Base-by-base conservation (phyloP, 2,888 invertebrate genomes). In the Drosophila affinis region DNA sequence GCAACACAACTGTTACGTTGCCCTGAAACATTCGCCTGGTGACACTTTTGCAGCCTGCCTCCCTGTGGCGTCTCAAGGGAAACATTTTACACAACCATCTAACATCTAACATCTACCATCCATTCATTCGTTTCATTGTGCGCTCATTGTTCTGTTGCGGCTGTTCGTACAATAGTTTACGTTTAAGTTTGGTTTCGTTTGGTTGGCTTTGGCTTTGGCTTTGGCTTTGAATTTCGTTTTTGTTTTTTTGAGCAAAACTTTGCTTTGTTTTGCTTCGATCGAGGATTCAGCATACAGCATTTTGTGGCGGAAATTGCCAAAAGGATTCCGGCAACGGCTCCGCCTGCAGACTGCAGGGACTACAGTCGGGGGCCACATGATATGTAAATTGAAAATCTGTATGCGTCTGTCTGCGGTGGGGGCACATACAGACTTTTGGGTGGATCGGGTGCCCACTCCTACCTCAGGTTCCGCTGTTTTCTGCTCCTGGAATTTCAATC, bases 291-390 rank as follows among this genome's bases (percentile, higher is more conserved):
- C 14, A 39, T n/a, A 6, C n/a, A n/a, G 7, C 39, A 7, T 39
- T 39, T 79, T 72, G 63, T 73, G 65, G 67, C 72, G 80, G 86
- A 81, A 85, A 85, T 77, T 74, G 54, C 71, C 76, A 71, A 73
- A 77, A 77, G 68, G 71, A 72, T 61, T 48, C 39, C 61, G 21
- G 71, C 62, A 65, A 45, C 53, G 54, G 63, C 17, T 46, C 27
- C 21, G 18, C 62, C 65, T 54, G 65, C 67, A 54, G 65, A 27
- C 53, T 14, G 44, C 44, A 32, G 59, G 14, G n/a, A 39, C 39
- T 39, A 77, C 71, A 51, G 3, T 0, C 39, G n/a, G 12, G 14
- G 12, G 34, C 14, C 39, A 64, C 74, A 74, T 62, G 65, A 67
- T 76, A 80, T 77, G 78, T 48, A 76, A 81, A 78, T 78, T 78